Base-by-base conservation (phyloP, 2,888 invertebrate genomes). In the Nomada ruficornis region DNA sequence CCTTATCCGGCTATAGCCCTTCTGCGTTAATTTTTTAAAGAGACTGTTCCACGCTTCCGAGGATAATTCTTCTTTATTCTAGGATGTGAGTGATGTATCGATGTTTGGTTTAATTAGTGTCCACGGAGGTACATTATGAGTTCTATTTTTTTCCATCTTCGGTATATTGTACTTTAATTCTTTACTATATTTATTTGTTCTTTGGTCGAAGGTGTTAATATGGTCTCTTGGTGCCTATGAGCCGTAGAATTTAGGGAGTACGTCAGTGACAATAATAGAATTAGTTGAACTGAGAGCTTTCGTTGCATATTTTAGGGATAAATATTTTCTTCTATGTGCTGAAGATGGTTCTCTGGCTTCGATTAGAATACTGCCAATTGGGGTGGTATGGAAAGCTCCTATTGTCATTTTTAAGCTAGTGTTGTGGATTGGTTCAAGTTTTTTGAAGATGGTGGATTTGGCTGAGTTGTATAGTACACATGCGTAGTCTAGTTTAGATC, bases 121-220 rank as follows among this genome's bases (percentile, higher is more conserved):
- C 62, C 62, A 62, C 36, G 62, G 62, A 7, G 20, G 62, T 36
- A n/a, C 18, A 42, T 44, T 62, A 42, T 62, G 62, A n/a, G 20
- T 42, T 42, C 62, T 62, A 7, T 9, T 62, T 44, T 62, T 62
- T 62, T 62, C 44, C 42, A 44, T 62, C n/a, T 10, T 10, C 13
- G 62, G 10, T 42, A 62, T 15, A 36, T 11, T 62, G 44, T 62
- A 62, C n/a, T 42, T 20, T 42, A 44, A 15, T 62, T 62, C 26
- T 7, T 62, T 62, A 42, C 13, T 18, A 36, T 62, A 62, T 2
- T 42, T 44, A 10, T 62, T 44, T 15, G 44, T 62, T 62, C 62
- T 62, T 62, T 62, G 42, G n/a, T n/a, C 4, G 62, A 42, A 10
- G n/a, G 1, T n/a, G n/a, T 29, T 18, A 9, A 7, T 18, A 36